Evolutionary conservation across 1,140 invertebrate genomes (phyloP), one percentile per base, ranked within the genome.

Genomic region (Drosophila lini): DNA sequence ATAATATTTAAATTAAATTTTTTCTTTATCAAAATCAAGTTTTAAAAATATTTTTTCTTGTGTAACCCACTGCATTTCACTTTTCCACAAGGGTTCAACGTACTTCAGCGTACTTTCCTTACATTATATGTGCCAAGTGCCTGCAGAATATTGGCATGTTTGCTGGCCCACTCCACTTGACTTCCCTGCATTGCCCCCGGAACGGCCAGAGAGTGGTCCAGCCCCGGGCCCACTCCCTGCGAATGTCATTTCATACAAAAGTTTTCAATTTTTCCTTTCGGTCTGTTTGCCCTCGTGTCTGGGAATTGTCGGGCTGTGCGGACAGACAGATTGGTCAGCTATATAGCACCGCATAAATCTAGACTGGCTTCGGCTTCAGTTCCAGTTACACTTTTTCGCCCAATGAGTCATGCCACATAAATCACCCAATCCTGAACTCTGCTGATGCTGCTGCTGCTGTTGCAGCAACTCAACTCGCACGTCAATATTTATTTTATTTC

Each of bases 401-500:
- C 45, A 28, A 74, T 86, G 82, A 86, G 75, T 88, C 80, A 88
- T 77, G 67, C 62, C 82, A 88, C 76, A 88, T 86, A 88, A 86
- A 88, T 86, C 83, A 88, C 57, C 59, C 53, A 73, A 78, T 73
- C 62, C 48, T 32, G 41, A 71, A 40, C 34, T 47, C 41, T 50
- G 60, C 31, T 57, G 56, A 60, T 75, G 58, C 58, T 57, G 56
- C 67, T 75, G 58, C 58, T 56, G 42, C 47, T 58, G 57, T 57
- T 78, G 67, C 67, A 62, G 42, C 60, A 70, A 70, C 65, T 75
- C 82, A 86, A 36, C 68, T 70, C 42, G 64, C 75, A 70, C 85
- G 82, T 82, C 83, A 86, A 86, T 86, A 86, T 86, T 88, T 82
- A 79, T 86, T 86, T 88, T 76, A 80, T 79, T 88, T 82, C 76